These are phyloP conservation scores for Megaptera novaeangliae DNA, from an alignment of 2,113 vertebrate species.

Conservation along the genomic window DNA sequence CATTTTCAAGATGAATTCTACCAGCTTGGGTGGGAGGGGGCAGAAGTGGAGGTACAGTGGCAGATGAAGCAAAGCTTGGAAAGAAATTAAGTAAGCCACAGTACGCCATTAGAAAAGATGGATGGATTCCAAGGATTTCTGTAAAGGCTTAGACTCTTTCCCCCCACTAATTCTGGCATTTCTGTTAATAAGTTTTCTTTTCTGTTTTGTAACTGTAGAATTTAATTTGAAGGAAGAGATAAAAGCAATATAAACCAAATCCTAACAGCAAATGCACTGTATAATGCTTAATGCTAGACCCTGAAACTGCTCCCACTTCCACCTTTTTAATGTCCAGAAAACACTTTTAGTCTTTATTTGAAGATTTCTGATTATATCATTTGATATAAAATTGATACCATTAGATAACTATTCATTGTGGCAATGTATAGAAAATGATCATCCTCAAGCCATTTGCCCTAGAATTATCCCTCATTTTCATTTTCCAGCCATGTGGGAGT, in stretches of 20 bases:
- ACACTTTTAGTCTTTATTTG: slow-evolving; percentile 31
- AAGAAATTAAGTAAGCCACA: background rate
- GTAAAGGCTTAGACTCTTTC: background rate
- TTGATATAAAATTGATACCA: slow-evolving; percentile 19
- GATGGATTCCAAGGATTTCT: background rate
- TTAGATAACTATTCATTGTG: background rate
- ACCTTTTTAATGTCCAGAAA: background rate
- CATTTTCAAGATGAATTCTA: background rate
- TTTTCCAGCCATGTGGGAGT: background rate
- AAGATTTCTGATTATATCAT: background rate
- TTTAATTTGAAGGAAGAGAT: slow-evolving; percentile 35
- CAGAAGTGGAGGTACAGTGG: background rate
- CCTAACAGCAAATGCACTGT: background rate
- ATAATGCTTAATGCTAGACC: slow-evolving; percentile 17
- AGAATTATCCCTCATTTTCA: slow-evolving; percentile 13
- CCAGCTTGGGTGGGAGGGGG: background rate
- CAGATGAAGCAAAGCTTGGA: background rate
- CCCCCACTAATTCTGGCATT: background rate
- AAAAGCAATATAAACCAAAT: slow-evolving; percentile 47
- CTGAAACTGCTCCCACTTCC: background rate
- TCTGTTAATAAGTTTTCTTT: slow-evolving; percentile 10
- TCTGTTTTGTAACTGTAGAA: slow-evolving; percentile 28
- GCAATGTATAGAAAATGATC: background rate
- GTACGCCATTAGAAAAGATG: background rate
- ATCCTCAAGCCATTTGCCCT: background rate